Evolutionary conservation across 1,140 invertebrate species (phyloP), one percentile per base, ranked within the genome.

Genomic region (Drosophila takahashii): DNA sequence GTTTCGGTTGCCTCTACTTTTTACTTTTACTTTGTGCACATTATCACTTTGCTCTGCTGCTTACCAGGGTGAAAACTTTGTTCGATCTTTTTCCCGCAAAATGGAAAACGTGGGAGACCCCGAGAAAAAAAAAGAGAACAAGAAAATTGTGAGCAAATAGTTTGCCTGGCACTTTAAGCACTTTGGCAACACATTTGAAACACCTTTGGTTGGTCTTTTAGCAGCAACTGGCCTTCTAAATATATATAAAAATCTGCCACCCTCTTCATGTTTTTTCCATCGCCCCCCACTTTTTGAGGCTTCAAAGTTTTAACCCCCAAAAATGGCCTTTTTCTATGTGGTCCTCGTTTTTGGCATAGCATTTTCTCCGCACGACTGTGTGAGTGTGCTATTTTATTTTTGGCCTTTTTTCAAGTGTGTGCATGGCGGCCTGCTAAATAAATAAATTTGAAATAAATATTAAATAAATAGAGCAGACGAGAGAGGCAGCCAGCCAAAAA

Each of bases 391-490:
- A 47, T 62, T 53, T 73, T 41, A 27, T 48, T 60, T 45, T 64
- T 44, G 37, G 34, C 29, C n/a, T 34, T 47, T 67, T 69, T 62
- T 50, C 36, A 58, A 58, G 56, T 58, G 44, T 22, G 22, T 54
- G 60, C 58, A 44, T 71, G 72, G 48, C 54, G 22, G 50, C 60
- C 27, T 53, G 73, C 48, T 87, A 81, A 87, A 81, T 87, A 86
- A 81, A 79, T 86, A 81, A 86, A 87, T 87, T 79, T 81, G 83
- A 81, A 81, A 86, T 86, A 87, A 81, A 81, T 87, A 86, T 81
- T 78, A 86, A 72, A 87, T 87, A 87, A 86, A 81, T 87, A 74
- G 45, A 78, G 78, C 83, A 75, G 66, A 81, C 58, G 29, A 27
- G 29, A 32, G 26, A 29, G 34, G 32, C 71, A 76, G 71, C 76